Conservation (phyloP, 2,888 invertebrate genomes). For the Hoplodrina blanda region DNA sequence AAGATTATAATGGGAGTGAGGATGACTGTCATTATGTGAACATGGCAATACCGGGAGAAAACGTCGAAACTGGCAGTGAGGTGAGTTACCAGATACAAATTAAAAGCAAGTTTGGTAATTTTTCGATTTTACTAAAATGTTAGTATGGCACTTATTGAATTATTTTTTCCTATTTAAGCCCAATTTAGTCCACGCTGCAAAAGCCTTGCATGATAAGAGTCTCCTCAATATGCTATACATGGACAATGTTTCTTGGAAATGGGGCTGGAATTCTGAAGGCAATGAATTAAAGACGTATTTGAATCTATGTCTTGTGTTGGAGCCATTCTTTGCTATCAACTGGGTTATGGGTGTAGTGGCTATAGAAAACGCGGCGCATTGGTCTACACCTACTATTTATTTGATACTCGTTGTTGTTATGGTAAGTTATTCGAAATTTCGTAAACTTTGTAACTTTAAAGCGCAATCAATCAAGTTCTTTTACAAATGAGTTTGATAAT, state of each 20-base stretch:
- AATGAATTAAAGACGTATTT: slow-evolving; percentile 91
- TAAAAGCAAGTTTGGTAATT: slow-evolving; percentile 19
- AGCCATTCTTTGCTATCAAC: slow-evolving; percentile 93
- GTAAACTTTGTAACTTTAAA: no score
- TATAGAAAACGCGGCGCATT: slow-evolving; percentile 92
- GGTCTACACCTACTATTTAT: slow-evolving; percentile 91
- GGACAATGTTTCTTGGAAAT: slow-evolving; percentile 87
- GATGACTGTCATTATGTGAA: slow-evolving; percentile 84
- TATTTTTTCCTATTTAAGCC: slow-evolving; percentile 49
- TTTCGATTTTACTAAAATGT: background rate
- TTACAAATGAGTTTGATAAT: no score
- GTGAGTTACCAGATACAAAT: slow-evolving; percentile 65
- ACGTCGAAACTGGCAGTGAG: slow-evolving; percentile 76
- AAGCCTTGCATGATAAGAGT: slow-evolving; percentile 79
- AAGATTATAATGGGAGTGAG: slow-evolving; percentile 81
- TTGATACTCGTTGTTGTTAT: slow-evolving; percentile 90
- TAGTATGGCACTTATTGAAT: background rate
- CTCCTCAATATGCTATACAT: slow-evolving; percentile 83
- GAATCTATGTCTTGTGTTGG: slow-evolving; percentile 92
- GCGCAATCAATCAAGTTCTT: no score
- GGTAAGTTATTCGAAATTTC: slow-evolving; percentile 79
- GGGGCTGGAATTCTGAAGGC: slow-evolving; percentile 87
- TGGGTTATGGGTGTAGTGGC: slow-evolving; percentile 94
- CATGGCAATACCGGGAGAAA: slow-evolving; percentile 69
- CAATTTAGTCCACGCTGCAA: slow-evolving; percentile 63